Base-by-base conservation (phyloP, 2,113 vertebrate species). In the Cottus gobio region DNA sequence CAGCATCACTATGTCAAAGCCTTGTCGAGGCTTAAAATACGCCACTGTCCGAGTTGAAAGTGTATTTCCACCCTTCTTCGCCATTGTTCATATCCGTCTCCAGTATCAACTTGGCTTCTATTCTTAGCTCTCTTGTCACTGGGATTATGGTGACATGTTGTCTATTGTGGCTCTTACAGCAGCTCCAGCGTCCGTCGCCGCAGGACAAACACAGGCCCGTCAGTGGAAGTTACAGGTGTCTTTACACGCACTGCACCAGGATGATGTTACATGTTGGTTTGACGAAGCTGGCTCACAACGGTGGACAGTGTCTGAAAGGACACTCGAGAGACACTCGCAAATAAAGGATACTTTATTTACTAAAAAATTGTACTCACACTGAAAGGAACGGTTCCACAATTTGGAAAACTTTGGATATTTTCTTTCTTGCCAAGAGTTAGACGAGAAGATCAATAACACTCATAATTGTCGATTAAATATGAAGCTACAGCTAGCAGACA, bases 21-120 rank as follows among this genome's bases (percentile, higher is more conserved):
- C 83, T 76, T 71, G 88, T 89, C 22, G 7, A 77, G 67, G 76
- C 85, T 85, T 89, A 84, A 90, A 85, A 91, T 88, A 89, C 84
- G 76, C 80, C 86, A 80, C 77, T 90, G 75, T 90, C 34, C 72
- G 36, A 10, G 46, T 72, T 82, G 70, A 78, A 66, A 70, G 34
- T 70, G 56, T 36, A 60, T 79, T 84, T 84, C 65, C 64, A 36
- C 24, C 73, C 79, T 61, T 39, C 56, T 76, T 66, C 68, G 46
- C 58, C 72, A 84, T 92, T 91, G 90, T 91, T 85, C 85, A 60
- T 30, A 54, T 36, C 28, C 58, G 36, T 87, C 90, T 94, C 90
- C 69, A 70, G 85, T 94, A 91, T 91, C 86, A 79, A 88, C 88
- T 91, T 88, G 76, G 67, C 31, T 77, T 83, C 92, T 95, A 92